Percentiles rank a stretch among this genome's conserved stretches.
Conservation (phyloP, 2,888 invertebrate species). For the Esperia sulphurella region DNA sequence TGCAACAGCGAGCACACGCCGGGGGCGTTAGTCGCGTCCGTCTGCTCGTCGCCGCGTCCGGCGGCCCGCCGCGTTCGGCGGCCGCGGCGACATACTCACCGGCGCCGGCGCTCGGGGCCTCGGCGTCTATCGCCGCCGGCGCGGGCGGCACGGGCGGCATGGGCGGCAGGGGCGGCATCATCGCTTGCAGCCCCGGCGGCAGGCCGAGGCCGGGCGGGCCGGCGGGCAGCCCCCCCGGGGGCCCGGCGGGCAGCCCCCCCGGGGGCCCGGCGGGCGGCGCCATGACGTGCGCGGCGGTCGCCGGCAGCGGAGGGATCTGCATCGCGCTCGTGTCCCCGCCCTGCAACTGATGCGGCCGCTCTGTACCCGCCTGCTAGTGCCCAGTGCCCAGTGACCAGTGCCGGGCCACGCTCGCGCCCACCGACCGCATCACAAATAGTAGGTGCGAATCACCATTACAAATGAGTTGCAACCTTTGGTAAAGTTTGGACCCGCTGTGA, state of each 20-base stretch:
- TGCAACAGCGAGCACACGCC: conserved; percentile 26
- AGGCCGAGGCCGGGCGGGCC: too few relatives aligned
- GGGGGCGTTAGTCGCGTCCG: conserved; percentile 15
- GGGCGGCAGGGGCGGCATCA: too few relatives aligned
- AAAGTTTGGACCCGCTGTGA: too few relatives aligned
- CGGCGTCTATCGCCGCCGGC: conserved; percentile 11
- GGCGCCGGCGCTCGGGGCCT: conserved; percentile 9
- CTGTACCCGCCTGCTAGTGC: neutral
- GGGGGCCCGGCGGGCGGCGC: neutral
- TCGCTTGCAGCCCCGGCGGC: too few relatives aligned
- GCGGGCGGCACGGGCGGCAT: neutral
- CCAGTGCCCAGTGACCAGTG: too few relatives aligned
- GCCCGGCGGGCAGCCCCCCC: conserved; percentile 3
- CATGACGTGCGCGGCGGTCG: neutral
- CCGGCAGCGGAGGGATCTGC: too few relatives aligned
- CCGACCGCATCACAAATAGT: too few relatives aligned
- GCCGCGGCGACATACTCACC: conserved; percentile 5
- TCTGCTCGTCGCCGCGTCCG: neutral
- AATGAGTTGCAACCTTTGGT: too few relatives aligned
- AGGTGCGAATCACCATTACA: too few relatives aligned
- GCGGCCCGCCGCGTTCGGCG: neutral
- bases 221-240: too few relatives aligned
- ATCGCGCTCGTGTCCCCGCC: conserved; percentile 15
- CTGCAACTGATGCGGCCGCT: conserved; percentile 10
- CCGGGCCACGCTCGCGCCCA: too few relatives aligned